Base-by-base conservation (phyloP, 2,888 invertebrate species). In the Parochlus steinenii region DNA sequence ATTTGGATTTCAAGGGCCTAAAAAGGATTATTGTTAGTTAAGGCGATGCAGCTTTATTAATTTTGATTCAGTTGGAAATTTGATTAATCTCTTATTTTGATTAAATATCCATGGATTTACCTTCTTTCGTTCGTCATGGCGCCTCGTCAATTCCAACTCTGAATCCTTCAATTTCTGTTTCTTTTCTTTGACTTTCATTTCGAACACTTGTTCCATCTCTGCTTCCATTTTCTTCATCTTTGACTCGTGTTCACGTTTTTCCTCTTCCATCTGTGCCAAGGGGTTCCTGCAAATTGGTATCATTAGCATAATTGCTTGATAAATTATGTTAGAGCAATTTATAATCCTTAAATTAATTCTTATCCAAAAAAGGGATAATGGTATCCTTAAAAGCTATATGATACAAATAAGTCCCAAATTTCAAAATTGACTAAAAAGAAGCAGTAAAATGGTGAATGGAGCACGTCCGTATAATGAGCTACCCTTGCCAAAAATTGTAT, bases 201-300 rank as follows among this genome's bases (percentile, higher is more conserved):
- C 92, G 61, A 97, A 97, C 44, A 97, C 95, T 64, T 90, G 90
- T 56, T 97, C 95, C 90, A 97, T 92, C 61, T 95, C 95, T 26
- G 79, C 78, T 60, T 97, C 95, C 89, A 92, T 92, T 58, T 93
- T 93, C 64, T 93, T 93, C 85, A 95, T 89, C 61, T 92, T 90
- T 43, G 75, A 69, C 55, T 93, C 90, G 49, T 97, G 95, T 51
- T 93, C 92, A 41, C 85, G 74, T 57, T 90, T 92, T 56, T 97
- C 97, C 55, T 95, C 93, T 56, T 97, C 97, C 81, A 98, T 86
- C 61, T 93, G 93, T 38, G 93, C 89, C 54, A 98, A 65, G 30
- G 98, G 98, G 65, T 97, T 97, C 74, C 87, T 87, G 62, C 32
- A 45, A 44, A n/a, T n/a, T n/a, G n/a, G n/a, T n/a, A n/a, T n/a